phyloP scores from a whole-genome alignment of 2,888 invertebrate species.

The Pyrrhosoma nymphula region DNA sequence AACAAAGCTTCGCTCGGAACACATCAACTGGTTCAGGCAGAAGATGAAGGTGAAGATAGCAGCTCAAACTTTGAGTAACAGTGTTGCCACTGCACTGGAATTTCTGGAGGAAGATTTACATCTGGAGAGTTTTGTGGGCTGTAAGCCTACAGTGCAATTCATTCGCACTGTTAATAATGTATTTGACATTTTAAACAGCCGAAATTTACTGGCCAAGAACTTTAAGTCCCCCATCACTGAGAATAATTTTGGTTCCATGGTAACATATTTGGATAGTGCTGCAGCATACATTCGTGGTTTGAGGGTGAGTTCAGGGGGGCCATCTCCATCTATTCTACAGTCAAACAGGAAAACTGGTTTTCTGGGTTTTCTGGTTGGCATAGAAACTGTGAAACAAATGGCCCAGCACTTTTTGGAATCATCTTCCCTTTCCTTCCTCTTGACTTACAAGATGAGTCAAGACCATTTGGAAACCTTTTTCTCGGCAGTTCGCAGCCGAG shows the following conservation, averaged over 20 bases:
- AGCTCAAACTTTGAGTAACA: no score
- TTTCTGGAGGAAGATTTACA: conserved; percentile 68
- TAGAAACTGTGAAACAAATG: conserved; percentile 63
- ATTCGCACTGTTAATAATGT: conserved; percentile 70
- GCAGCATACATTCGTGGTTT: no score
- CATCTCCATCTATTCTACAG: no score
- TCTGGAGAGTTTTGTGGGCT: conserved; percentile 69
- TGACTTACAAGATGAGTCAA: conserved; percentile 71
- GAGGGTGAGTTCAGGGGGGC: conserved; percentile 18
- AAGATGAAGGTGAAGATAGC: no score
- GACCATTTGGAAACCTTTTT: conserved; percentile 68
- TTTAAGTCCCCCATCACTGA: conserved; percentile 68
- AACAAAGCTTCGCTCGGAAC: no score
- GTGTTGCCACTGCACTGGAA: no score
- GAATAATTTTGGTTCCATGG: conserved; percentile 60
- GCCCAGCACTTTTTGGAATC: conserved; percentile 29
- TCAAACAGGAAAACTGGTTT: conserved; percentile 69
- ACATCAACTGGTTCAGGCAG: no score
- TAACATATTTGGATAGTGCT: conserved; percentile 57
- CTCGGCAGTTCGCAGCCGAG: conserved; percentile 70
- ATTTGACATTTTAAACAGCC: conserved; percentile 71
- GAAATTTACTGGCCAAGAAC: conserved; percentile 61
- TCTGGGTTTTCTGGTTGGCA: conserved; percentile 68
- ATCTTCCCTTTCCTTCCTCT: conserved; percentile 69
- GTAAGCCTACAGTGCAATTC: conserved; percentile 70